These are phyloP conservation scores for Vicugna pacos DNA, from an alignment of 2,113 vertebrate species.

Conservation along the genomic window DNA sequence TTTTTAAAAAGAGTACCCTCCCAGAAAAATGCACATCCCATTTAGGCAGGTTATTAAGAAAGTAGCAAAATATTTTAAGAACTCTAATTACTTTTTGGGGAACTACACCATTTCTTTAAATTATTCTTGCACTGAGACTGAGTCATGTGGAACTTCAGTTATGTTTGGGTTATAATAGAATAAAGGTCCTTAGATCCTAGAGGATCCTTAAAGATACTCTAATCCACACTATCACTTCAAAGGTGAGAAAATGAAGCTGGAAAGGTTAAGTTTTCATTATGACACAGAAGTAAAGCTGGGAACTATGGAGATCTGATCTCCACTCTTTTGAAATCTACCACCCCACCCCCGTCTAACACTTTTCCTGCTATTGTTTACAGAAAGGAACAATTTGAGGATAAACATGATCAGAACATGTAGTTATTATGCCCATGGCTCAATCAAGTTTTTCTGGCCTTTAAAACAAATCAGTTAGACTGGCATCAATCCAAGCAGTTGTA, in stretches of 20 bases:
- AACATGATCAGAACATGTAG: conserved; percentile 21
- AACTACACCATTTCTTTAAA: neutral
- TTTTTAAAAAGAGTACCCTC: neutral
- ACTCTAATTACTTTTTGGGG: neutral
- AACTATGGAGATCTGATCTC: neutral
- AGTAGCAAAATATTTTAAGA: conserved; percentile 26
- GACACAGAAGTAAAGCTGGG: neutral
- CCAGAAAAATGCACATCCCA: neutral
- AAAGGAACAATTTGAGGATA: neutral
- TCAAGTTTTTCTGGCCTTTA: conserved; percentile 51
- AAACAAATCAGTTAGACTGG: conserved; percentile 31
- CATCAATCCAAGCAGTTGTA: neutral
- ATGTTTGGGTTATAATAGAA: neutral
- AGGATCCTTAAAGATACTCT: neutral
- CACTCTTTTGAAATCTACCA: conserved; percentile 44
- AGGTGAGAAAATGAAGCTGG: neutral
- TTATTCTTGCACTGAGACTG: conserved; percentile 25
- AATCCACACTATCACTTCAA: neutral
- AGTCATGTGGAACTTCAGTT: neutral
- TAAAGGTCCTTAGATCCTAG: neutral
- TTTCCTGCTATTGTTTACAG: conserved; percentile 63
- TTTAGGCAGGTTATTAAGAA: neutral
- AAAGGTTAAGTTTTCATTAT: neutral
- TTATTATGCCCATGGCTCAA: neutral
- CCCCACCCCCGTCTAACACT: neutral